Evolutionary conservation across 2,888 invertebrate genomes (phyloP).

Genomic region (Ptychoptera contaminata): DNA sequence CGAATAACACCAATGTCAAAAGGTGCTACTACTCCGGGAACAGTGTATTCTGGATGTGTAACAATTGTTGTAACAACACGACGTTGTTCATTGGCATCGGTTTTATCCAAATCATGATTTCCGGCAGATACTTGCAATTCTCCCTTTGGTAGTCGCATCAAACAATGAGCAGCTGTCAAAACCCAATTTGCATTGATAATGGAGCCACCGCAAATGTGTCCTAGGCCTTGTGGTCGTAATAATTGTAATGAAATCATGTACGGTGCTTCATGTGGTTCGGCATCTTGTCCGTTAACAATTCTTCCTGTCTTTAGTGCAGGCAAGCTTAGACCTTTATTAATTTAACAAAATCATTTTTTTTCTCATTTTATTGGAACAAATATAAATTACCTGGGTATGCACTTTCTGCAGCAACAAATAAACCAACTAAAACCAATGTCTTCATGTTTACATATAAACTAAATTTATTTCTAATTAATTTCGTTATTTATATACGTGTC

Average conservation of each 20-base stretch:
- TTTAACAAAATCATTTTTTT: too few species aligned
- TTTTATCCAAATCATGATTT: conserved; percentile 3
- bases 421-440: too few species aligned
- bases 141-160: conserved; percentile 5
- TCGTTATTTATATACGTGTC: too few species aligned
- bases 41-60: conserved; percentile 1
- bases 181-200: conserved; percentile 9
- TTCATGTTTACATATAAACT: too few species aligned
- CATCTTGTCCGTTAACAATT: conserved; percentile 10
- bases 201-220: conserved; percentile 11
- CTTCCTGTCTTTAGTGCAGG: not conserved
- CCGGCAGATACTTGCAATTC: conserved; percentile 7
- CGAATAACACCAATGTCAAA: conserved; percentile 11
- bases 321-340: too few species aligned
- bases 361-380: too few species aligned
- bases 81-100: not conserved
- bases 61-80: not conserved
- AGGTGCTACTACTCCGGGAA: conserved; percentile 7
- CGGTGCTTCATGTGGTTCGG: conserved; percentile 7
- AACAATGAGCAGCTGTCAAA: conserved; percentile 12
- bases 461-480: too few species aligned
- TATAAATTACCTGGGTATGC: too few species aligned
- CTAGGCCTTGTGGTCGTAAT: not conserved
- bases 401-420: too few species aligned
- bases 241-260: conserved; percentile 7